These are phyloP conservation scores for Varecia variegata DNA, from an alignment of 2,797 vertebrate genomes.

Conservation along the genomic window DNA sequence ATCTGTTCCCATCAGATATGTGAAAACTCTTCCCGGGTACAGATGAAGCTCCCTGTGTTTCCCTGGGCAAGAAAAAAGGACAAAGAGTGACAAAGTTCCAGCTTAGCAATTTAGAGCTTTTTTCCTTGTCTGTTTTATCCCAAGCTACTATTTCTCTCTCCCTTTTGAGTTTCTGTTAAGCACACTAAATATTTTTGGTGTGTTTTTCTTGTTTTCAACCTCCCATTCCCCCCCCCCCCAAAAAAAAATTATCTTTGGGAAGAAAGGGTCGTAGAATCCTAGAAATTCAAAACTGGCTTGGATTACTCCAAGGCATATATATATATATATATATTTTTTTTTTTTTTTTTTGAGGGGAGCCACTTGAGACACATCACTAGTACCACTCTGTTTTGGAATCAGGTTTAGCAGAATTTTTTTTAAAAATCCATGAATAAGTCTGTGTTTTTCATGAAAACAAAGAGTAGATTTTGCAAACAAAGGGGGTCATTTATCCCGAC, in stretches of 20 bases:
- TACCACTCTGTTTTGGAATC: slow-evolving; percentile 51
- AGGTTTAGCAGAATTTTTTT: neutral
- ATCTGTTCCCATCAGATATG: neutral
- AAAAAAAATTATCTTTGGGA: neutral
- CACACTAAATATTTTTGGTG: neutral
- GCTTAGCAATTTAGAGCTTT: neutral
- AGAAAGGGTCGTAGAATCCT: neutral
- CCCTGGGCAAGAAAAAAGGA: neutral
- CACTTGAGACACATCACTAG: neutral
- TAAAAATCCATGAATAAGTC: neutral
- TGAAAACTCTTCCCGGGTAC: neutral
- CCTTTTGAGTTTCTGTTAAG: neutral
- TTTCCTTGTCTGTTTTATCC: neutral
- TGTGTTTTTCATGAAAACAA: slow-evolving; percentile 57
- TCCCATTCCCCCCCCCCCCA: accelerated
- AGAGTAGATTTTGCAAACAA: slow-evolving; percentile 32
- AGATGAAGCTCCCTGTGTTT: neutral
- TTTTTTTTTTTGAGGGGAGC: neutral
- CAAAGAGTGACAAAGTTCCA: neutral
- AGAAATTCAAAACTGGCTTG: neutral
- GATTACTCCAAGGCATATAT: neutral
- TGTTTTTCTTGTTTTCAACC: neutral
- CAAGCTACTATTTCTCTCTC: neutral
- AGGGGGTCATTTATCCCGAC: neutral
- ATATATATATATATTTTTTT: neutral